Base-by-base conservation (phyloP, 2,888 invertebrate species). In the Aphodius granarius region DNA sequence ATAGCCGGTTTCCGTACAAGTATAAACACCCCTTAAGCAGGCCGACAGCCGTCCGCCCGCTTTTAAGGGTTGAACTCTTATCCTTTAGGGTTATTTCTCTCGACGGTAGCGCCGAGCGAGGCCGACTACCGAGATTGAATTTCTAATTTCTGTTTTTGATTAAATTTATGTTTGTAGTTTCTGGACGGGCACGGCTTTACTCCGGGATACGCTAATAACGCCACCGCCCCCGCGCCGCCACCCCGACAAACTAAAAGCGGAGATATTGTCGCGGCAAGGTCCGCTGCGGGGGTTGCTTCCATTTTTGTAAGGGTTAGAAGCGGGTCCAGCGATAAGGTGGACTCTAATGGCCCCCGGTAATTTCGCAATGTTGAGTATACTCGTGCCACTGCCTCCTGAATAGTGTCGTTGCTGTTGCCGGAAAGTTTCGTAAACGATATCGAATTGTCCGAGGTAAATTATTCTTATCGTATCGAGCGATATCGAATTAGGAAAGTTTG, bases 81-180 rank as follows among this genome's bases (percentile, higher is more conserved):
- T 86, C 85, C 86, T 85, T 86, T 85, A 85, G 85, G 86, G 85
- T 83, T 85, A 84, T 86, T 86, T 85, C 83, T 81, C 83, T 68
- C 22, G 5, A 68, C 20, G 13, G n/a, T 19, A 6, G 21, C n/a
- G 68, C 19, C 21, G 18, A 3, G 15, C 20, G 1, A 65, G 13
- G 19, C 15, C 68, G 22, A n/a, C 21, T 75, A 75, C 86, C 83
- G 86, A 87, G 87, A 87, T 87, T 87, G 87, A 87, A 87, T 87
- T 87, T 86, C 87, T 87, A 86, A 87, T 87, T 86, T 86, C 86
- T 86, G 87, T 87, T 87, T 87, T 87, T 87, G 87, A 87, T 87
- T 87, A 86, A 87, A 87, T 86, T 86, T 86, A 80, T 80, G 81
- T 78, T 78, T 78, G 77, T 77, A 78, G 79, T 79, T 79, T 78